Conservation (phyloP, 2,797 vertebrate species). For the Hypotaenidia okinawae region DNA sequence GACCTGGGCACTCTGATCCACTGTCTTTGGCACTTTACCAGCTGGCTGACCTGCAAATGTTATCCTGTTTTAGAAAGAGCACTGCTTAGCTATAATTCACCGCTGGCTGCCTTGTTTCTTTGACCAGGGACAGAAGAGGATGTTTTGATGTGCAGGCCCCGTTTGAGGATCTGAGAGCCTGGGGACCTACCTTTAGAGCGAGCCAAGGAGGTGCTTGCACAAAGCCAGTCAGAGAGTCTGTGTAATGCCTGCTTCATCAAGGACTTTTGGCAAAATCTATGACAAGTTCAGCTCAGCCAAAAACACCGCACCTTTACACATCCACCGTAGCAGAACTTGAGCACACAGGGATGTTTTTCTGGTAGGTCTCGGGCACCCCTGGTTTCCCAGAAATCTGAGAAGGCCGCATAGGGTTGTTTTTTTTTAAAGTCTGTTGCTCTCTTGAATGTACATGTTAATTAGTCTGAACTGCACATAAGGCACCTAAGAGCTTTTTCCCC, state of each 20-base stretch:
- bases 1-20: background rate
- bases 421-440: background rate
- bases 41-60: background rate
- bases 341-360: background rate
- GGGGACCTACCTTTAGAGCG: background rate
- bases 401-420: background rate
- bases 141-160: background rate
- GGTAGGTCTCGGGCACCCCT: background rate
- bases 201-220: background rate
- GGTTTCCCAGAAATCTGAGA: background rate
- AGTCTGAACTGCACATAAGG: background rate
- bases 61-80: background rate
- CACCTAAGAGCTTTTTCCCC: background rate
- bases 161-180: background rate
- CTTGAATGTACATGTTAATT: background rate
- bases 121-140: background rate
- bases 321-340: background rate
- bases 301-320: background rate
- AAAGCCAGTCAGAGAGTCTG: slow-evolving; percentile 24
- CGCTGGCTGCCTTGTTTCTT: background rate
- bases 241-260: slow-evolving; percentile 60
- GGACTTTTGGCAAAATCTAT: slow-evolving; percentile 39
- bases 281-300: slow-evolving; percentile 48
- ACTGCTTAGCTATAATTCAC: background rate
- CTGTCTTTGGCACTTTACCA: background rate